Evolutionary conservation across 2,797 vertebrate species (phyloP).

Genomic region (Sebastes glaucus): DNA sequence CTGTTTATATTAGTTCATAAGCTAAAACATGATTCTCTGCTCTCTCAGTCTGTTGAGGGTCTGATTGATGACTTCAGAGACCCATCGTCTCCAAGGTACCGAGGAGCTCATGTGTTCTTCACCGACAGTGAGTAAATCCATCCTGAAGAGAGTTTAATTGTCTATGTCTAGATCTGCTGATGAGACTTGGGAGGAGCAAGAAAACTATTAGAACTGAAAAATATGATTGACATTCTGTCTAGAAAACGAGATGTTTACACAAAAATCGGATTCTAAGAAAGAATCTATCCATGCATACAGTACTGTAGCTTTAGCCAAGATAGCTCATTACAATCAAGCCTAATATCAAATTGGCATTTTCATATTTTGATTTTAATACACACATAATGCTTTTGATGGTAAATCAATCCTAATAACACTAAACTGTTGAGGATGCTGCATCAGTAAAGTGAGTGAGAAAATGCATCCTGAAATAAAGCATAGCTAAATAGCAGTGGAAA

Average conservation of each 20-base stretch:
- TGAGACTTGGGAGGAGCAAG: no score
- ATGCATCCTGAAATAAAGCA: background rate
- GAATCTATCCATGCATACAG: background rate
- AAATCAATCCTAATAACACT: background rate
- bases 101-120: conserved; percentile 96
- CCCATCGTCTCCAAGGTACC: conserved; percentile 88
- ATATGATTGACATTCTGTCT: background rate
- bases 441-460: no score
- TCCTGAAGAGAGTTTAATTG: no score
- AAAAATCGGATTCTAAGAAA: background rate
- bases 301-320: background rate
- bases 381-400: background rate
- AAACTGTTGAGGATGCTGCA: background rate
- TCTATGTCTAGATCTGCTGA: no score
- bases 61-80: conserved; percentile 97
- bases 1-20: background rate
- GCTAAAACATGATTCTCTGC: background rate
- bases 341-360: background rate
- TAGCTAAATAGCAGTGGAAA: background rate
- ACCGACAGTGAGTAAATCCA: conserved; percentile 91
- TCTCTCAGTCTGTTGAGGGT: conserved; percentile 90
- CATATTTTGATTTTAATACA: background rate
- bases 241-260: background rate
- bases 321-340: background rate
- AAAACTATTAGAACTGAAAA: no score